Conservation (phyloP, 2,797 vertebrate genomes). For the Sebastes hubbsi region DNA sequence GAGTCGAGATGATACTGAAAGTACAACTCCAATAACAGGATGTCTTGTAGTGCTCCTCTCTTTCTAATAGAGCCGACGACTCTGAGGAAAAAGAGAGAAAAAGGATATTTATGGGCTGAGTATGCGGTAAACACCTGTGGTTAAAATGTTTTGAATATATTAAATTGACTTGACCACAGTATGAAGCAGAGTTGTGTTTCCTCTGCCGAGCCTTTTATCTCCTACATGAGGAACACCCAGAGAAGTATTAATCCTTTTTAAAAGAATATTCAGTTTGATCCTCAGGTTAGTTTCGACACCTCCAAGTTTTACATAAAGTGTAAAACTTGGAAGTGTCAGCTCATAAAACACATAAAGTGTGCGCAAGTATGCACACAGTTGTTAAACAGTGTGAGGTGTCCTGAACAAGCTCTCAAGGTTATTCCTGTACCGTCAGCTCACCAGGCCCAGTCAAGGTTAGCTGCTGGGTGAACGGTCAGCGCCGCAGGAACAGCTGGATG, state of each 20-base stretch:
- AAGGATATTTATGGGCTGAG: not conserved
- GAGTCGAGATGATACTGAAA: not conserved
- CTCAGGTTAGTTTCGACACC: not conserved
- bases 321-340: no score
- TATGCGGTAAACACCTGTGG: not conserved
- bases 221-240: no score
- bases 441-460: not conserved
- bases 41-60: not conserved
- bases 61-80: not conserved
- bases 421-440: not conserved
- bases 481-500: not conserved
- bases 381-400: not conserved
- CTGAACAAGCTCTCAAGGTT: not conserved
- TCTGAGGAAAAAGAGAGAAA: not conserved
- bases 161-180: not conserved
- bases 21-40: not conserved
- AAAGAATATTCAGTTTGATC: not conserved
- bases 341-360: no score
- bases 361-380: not conserved
- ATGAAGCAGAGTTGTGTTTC: not conserved
- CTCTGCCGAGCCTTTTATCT: not conserved
- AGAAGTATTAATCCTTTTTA: not conserved
- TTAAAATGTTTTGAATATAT: not conserved
- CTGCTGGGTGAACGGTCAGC: not conserved
- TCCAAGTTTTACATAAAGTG: not conserved